Conservation (phyloP, 2,113 vertebrate species). For the Gymnocephalus cernua region DNA sequence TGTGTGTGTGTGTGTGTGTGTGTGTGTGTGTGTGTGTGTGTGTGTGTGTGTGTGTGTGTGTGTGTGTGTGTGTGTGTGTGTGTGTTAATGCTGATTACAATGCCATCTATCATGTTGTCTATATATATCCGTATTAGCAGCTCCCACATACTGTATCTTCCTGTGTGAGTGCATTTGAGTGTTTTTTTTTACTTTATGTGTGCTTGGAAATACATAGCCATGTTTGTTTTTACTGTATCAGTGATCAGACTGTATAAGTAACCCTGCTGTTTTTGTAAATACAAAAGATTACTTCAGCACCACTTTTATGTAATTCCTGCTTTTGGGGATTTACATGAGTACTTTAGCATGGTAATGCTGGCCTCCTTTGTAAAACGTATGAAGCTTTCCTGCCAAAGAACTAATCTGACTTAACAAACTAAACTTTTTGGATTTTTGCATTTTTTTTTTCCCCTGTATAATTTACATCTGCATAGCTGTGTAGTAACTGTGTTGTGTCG, state of each 20-base stretch:
- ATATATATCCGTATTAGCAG: constrained; percentile 31
- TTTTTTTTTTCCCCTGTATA: not conserved
- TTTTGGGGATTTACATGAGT: constrained; percentile 36
- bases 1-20: too few species aligned
- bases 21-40: too few species aligned
- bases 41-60: not conserved
- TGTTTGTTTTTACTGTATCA: not conserved
- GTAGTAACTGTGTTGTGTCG: constrained; percentile 37
- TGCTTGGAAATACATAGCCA: constrained; percentile 14
- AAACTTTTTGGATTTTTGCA: constrained; percentile 19
- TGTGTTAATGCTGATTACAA: not conserved
- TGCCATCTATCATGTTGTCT: constrained; percentile 3
- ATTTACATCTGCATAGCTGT: not conserved
- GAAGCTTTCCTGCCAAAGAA: constrained; percentile 14
- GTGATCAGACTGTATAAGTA: not conserved
- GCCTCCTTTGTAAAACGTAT: constrained; percentile 4
- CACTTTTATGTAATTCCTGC: constrained; percentile 15
- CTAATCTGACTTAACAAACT: constrained; percentile 43
- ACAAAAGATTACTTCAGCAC: constrained; percentile 13
- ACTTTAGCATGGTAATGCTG: constrained; percentile 14
- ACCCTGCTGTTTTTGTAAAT: not conserved
- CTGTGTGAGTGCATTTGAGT: constrained; percentile 5
- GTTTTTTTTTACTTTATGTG: constrained; percentile 18
- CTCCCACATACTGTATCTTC: not conserved
- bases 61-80: constrained; percentile 9